Evolutionary conservation across 1,140 invertebrate genomes (phyloP), one percentile per base, ranked within the genome.

Genomic region (Harlomillsia oculata): DNA sequence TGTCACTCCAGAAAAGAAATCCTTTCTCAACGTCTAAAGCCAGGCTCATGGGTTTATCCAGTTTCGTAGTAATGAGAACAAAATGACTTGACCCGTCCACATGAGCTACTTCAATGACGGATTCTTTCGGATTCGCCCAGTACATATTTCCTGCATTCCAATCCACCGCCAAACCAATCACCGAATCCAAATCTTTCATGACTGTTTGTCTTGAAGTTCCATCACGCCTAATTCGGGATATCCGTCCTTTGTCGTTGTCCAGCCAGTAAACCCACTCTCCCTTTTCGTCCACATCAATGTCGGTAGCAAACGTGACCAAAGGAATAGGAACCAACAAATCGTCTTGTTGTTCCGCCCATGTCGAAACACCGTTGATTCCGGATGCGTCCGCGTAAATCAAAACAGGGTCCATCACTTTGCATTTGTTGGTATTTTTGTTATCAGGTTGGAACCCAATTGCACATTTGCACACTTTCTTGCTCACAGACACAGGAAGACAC

Each of bases 241-340:
- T 82, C 16, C 75, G 78, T 39, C 84, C 84, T 46, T 80, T 75
- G 60, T 86, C 84, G 57, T 75, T 78, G 70, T 91, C 87, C 37
- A 84, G 81, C 86, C 87, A 91, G 70, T 85, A 88, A 9, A 90
- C 72, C 53, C 77, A 79, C 63, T 85, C 81, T 32, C 75, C 69
- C n/a, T 69, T 74, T 5, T 84, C 82, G 68, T 83, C 72, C 63
- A 84, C 89, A 67, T 88, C 88, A 16, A 91, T 80, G 40, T 80
- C 77, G 23, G 79, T 79, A 2, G 87, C 87, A 68, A 82, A 78
- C 2, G 80, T 79, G 28, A 89, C 80, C 39, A 80, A 77, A 5
- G 87, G 85, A 36, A 91, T 82, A 9, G 87, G 84, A 40, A 84
- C 82, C 29, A 92, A 72, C 1, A 84, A 80, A 60, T 77, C 67